These are phyloP conservation scores for Ethmia dodecea DNA, from an alignment of 2,888 invertebrate species.

Conservation along the genomic window DNA sequence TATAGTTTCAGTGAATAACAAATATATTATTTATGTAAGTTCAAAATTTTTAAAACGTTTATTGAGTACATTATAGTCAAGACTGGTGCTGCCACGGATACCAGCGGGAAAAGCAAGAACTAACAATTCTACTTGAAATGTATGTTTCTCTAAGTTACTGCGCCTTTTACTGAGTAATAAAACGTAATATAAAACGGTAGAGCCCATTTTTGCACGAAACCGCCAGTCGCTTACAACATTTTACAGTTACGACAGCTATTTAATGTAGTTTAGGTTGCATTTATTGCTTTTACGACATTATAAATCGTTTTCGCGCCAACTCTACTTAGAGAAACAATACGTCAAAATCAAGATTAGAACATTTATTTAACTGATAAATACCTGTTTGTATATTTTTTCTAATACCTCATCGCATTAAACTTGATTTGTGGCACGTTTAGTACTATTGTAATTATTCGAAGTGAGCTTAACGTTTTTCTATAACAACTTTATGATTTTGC, in stretches of 20 bases:
- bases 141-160: slow-evolving; percentile 27
- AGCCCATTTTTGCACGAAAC: slow-evolving; percentile 34
- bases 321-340: slow-evolving; percentile 27
- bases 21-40: too few species aligned
- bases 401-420: too few species aligned
- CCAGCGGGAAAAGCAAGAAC: slow-evolving; percentile 43
- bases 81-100: slow-evolving; percentile 42
- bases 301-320: slow-evolving; percentile 42
- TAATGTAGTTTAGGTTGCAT: slow-evolving; percentile 37
- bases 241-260: slow-evolving; percentile 21
- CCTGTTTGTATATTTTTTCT: too few species aligned
- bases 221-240: slow-evolving; percentile 31
- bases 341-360: too few species aligned
- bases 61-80: too few species aligned
- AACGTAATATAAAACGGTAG: slow-evolving; percentile 42
- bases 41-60: too few species aligned
- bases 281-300: slow-evolving; percentile 37
- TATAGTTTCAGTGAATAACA: too few species aligned
- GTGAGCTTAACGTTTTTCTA: too few species aligned
- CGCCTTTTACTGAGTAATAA: slow-evolving; percentile 37
- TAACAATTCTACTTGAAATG: slow-evolving; percentile 29
- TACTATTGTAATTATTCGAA: too few species aligned
- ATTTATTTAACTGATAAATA: too few species aligned
- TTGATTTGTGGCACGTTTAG: too few species aligned
- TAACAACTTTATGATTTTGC: too few species aligned